Evolutionary conservation across 2,113 vertebrate genomes (phyloP).

Genomic region (Mesitornis unicolor): DNA sequence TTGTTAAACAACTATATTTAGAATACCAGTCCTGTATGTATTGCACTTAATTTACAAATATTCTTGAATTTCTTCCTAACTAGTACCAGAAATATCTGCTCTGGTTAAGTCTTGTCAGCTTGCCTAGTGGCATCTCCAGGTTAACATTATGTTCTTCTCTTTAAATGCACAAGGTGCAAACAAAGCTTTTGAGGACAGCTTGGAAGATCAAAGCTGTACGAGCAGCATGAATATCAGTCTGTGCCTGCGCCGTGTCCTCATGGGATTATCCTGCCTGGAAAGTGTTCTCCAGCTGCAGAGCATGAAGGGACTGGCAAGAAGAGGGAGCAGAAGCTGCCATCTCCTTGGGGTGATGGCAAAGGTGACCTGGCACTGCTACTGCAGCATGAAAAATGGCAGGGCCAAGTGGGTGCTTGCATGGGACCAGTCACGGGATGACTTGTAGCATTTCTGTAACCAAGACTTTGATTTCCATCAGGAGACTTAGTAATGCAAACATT

Average conservation of each 20-base stretch:
- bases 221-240: neutral
- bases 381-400: rapidly evolving
- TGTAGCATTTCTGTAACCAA: neutral
- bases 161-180: neutral
- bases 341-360: neutral
- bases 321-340: neutral
- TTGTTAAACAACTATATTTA: neutral
- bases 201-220: neutral
- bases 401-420: neutral
- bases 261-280: neutral
- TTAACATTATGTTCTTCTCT: neutral
- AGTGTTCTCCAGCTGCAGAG: neutral
- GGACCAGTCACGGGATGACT: neutral
- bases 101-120: neutral
- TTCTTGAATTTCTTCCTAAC: neutral
- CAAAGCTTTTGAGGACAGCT: neutral
- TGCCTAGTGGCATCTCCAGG: neutral
- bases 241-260: neutral
- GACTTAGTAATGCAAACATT: neutral
- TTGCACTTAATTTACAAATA: neutral
- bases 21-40: neutral
- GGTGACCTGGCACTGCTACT: neutral
- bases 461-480: neutral
- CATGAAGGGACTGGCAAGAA: neutral
- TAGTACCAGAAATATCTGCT: neutral